phyloP scores from a whole-genome alignment of 2,888 invertebrate species.

The Amblyjoppa fuscipennis region DNA sequence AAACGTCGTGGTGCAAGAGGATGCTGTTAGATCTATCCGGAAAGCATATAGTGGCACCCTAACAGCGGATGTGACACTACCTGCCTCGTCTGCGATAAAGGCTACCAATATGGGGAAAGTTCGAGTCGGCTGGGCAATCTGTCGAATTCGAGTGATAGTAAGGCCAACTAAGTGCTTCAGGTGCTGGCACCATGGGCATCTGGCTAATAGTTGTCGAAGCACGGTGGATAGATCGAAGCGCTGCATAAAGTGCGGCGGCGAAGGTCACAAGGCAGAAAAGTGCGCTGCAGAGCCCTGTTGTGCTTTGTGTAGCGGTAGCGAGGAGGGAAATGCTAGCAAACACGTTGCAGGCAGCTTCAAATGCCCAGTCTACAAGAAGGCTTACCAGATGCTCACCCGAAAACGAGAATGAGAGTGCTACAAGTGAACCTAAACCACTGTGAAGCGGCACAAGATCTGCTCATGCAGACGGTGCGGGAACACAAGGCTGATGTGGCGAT shows the following conservation, averaged over 20 bases:
- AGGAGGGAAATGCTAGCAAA: neutral
- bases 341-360: conserved; percentile 54
- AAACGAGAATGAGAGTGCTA: conserved; percentile 63
- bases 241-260: conserved; percentile 61
- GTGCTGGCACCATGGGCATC: conserved; percentile 66
- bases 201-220: conserved; percentile 49
- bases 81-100: conserved; percentile 18
- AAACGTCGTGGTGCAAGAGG: neutral
- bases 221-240: conserved; percentile 22
- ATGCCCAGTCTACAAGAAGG: conserved; percentile 62
- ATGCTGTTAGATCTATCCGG: conserved; percentile 10
- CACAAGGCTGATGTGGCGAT: conserved; percentile 7
- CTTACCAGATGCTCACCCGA: conserved; percentile 39
- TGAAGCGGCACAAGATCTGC: conserved; percentile 64
- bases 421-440: conserved; percentile 71
- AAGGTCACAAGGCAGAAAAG: conserved; percentile 53
- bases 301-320: conserved; percentile 42
- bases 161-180: conserved; percentile 56
- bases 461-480: no score
- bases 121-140: conserved; percentile 63
- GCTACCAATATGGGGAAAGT: conserved; percentile 32
- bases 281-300: conserved; percentile 46
- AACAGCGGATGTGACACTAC: conserved; percentile 5
- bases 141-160: conserved; percentile 44
- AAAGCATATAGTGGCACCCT: conserved; percentile 58